Base-by-base conservation (phyloP, 2,797 vertebrate species). In the Staurois parvus region DNA sequence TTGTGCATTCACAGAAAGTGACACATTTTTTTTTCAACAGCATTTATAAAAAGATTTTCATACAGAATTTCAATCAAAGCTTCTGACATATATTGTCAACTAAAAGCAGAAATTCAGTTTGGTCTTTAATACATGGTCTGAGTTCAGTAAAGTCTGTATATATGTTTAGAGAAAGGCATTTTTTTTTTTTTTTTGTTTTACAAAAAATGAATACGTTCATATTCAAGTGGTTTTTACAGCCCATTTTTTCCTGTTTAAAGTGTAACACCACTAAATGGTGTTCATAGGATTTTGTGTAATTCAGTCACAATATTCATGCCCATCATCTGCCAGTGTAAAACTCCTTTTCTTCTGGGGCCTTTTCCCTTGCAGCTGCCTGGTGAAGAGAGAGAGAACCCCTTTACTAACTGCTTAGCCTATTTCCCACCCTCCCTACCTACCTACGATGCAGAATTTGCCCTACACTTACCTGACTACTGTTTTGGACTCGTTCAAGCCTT, bases 31-130 rank as follows among this genome's bases (percentile, higher is more conserved):
- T 64, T 87, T 52, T 59, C 79, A 68, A 87, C 75, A 56, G 69
- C 81, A 59, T 83, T 83, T 87, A 83, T 87, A 87, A 78, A 87
- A 86, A 64, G 62, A 83, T 79, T 29, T 76, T 78, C 67, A 79
- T 87, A 87, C 80, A 87, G 75, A 79, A 67, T 72, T 79, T 52
- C 34, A 67, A 59, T 83, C 69, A 83, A 87, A 79, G 81, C 76
- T 28, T 78, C 73, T 30, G 69, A 83, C 82, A 72, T 81, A 87
- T 45, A 79, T 83, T n/a, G 56, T 73, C 48, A 73, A 78, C 80
- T 78, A 78, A 59, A 86, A 83, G 85, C 79, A 82, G 56, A 82
- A 86, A 67, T 24, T 56, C 19, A 72, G 72, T 73, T 83, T 86
- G 85, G 85, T 86, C 85, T 81, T 69, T 76, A 64, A 37, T 52